phyloP scores from a whole-genome alignment of 1,140 invertebrate genomes.

The Pseudobourletiella spinata region DNA sequence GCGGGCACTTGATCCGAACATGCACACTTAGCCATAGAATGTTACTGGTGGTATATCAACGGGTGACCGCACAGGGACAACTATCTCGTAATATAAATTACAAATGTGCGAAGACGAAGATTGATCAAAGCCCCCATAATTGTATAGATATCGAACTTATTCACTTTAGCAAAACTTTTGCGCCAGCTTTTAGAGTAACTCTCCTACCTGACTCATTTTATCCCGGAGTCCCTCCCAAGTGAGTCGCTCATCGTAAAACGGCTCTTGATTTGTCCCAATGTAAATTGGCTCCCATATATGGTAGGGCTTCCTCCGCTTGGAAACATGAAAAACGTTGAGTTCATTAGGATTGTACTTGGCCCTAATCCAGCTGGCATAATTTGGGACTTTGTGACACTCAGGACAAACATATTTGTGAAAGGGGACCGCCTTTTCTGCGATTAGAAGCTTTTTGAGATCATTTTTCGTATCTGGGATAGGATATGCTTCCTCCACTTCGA shows the following conservation, averaged over 20 bases:
- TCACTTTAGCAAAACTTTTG: no score
- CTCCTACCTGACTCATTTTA: constrained; percentile 48
- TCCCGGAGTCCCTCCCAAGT: constrained; percentile 46
- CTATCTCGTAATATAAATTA: no score
- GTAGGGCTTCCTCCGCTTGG: constrained; percentile 34
- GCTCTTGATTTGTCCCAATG: constrained; percentile 45
- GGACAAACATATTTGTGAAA: constrained; percentile 44
- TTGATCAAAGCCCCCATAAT: no score
- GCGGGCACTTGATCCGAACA: no score
- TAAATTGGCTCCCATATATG: constrained; percentile 40
- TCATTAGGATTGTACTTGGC: background rate
- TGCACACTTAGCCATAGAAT: no score
- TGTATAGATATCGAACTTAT: no score
- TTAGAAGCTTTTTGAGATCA: constrained; percentile 38
- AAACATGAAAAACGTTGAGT: constrained; percentile 25
- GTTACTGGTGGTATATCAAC: no score
- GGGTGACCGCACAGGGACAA: no score
- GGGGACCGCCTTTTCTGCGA: constrained; percentile 38
- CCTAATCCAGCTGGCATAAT: constrained; percentile 35
- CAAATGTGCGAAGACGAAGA: no score
- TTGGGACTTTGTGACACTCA: constrained; percentile 42
- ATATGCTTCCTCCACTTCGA: constrained; percentile 41
- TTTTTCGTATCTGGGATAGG: constrained; percentile 38
- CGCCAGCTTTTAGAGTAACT: no score
- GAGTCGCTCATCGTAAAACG: constrained; percentile 37